These are phyloP conservation scores for Equus przewalskii DNA, from an alignment of 2,113 vertebrate species.

Conservation along the genomic window DNA sequence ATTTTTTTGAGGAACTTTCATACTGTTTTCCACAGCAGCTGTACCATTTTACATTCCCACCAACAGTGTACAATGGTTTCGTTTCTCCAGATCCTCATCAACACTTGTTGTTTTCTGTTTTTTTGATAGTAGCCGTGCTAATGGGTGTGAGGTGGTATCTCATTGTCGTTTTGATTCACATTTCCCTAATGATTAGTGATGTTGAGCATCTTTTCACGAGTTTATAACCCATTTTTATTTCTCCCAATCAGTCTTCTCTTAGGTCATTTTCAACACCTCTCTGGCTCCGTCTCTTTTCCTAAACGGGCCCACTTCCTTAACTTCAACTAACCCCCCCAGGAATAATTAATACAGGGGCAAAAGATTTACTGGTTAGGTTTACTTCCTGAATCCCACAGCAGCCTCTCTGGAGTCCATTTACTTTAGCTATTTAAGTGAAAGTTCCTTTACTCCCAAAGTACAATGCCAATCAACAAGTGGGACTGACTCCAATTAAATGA, in stretches of 20 bases:
- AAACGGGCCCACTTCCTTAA: background rate
- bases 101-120: background rate
- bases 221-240: background rate
- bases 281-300: constrained; percentile 33
- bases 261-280: background rate
- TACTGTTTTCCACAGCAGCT: background rate
- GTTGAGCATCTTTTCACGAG: background rate
- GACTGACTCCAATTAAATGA: constrained; percentile 35
- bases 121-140: background rate
- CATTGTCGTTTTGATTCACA: background rate
- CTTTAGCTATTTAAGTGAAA: constrained; percentile 37
- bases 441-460: constrained; percentile 23
- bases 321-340: background rate
- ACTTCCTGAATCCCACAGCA: background rate
- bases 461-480: constrained; percentile 4
- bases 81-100: background rate
- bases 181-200: background rate
- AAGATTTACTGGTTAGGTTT: constrained; percentile 14
- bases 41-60: background rate
- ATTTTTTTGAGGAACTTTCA: background rate
- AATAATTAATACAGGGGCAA: background rate
- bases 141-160: background rate
- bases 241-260: background rate
- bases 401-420: constrained; percentile 46
- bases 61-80: background rate